Base-by-base conservation (phyloP, 2,797 vertebrate genomes). In the Darevskia nairensis region DNA sequence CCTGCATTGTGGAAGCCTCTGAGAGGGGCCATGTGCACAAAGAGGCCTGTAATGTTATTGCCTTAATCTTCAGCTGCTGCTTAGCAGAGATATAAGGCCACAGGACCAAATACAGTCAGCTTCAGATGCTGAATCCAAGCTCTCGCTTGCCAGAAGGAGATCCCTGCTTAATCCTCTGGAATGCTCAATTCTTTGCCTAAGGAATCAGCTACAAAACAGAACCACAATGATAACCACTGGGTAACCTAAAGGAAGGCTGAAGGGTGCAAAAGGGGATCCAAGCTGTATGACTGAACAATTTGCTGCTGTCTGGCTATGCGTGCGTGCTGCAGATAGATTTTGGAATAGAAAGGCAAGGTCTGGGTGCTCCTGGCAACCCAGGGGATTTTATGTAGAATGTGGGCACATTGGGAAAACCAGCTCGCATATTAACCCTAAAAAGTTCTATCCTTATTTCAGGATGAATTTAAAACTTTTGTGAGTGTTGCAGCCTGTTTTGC, bases 1-100 rank as follows among this genome's bases (percentile, higher is more conserved):
- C 46, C 50, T 84, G 50, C 11, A 82, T 82, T n/a, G 9, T 72
- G 86, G 27, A 89, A 21, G 0, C 0, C 15, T 88, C 55, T 0
- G 68, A 76, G 82, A 92, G 82, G 2, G 35, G 7, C 41, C 25
- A 21, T 71, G 9, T 72, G 55, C 88, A 55, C 68, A 84, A 84
- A 87, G 84, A 93, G 78, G 39, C 35, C 46, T 89, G 46, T 93
- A 80, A 92, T 88, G 84, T 41, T 76, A 92, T 90, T 91, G 92
- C 75, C 44, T 89, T 93, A 92, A 93, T 92, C 87, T 84, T 81
- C 50, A 88, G 72, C 72, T 89, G 88, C 90, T 95, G 91, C 64
- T 85, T 89, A 32, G 78, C 80, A 72, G 79, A 91, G 87, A 93
- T 75, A 89, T 1, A 88, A 71, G 78, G 15, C 55, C 87, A 77